phyloP scores from a whole-genome alignment of 2,888 invertebrate species.

The Dynastes grantii region DNA sequence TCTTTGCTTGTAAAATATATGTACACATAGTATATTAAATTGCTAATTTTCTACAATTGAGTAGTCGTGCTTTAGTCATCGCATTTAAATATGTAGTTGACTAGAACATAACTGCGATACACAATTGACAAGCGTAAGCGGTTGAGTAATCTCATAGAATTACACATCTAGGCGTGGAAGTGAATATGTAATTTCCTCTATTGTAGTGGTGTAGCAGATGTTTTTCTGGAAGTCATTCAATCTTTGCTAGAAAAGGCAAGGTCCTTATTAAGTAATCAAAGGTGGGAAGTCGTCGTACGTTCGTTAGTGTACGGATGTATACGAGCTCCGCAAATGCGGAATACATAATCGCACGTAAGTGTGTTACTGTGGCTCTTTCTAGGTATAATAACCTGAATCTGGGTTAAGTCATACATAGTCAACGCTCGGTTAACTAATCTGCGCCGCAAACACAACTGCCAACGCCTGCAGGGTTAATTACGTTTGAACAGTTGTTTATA shows the following conservation, averaged over 20 bases:
- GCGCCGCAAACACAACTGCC: slow-evolving; percentile 25
- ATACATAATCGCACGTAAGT: slow-evolving; percentile 50
- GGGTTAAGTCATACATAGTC: slow-evolving; percentile 47
- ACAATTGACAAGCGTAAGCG: background rate
- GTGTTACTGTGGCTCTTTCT: slow-evolving; percentile 50
- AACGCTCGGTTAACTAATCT: slow-evolving; percentile 37
- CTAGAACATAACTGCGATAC: background rate
- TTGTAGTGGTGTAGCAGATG: slow-evolving; percentile 40
- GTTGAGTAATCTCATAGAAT: slow-evolving; percentile 34
- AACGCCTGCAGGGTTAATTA: slow-evolving; percentile 30
- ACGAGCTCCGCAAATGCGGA: slow-evolving; percentile 43
- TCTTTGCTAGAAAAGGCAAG: slow-evolving; percentile 40
- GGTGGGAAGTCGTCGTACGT: slow-evolving; percentile 38
- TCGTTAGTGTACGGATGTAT: slow-evolving; percentile 20
- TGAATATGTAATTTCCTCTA: slow-evolving; percentile 22
- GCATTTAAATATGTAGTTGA: slow-evolving; percentile 3
- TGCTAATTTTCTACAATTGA: background rate
- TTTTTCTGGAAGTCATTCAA: slow-evolving; percentile 44
- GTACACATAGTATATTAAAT: background rate
- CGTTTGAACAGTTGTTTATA: slow-evolving; percentile 31
- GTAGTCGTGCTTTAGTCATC: background rate
- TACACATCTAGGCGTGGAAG: slow-evolving; percentile 37
- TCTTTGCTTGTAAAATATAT: too few species aligned
- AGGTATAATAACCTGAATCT: slow-evolving; percentile 51
- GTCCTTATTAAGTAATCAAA: slow-evolving; percentile 44